phyloP scores from a whole-genome alignment of 2,113 vertebrate genomes.

The Odontesthes bonariensis region DNA sequence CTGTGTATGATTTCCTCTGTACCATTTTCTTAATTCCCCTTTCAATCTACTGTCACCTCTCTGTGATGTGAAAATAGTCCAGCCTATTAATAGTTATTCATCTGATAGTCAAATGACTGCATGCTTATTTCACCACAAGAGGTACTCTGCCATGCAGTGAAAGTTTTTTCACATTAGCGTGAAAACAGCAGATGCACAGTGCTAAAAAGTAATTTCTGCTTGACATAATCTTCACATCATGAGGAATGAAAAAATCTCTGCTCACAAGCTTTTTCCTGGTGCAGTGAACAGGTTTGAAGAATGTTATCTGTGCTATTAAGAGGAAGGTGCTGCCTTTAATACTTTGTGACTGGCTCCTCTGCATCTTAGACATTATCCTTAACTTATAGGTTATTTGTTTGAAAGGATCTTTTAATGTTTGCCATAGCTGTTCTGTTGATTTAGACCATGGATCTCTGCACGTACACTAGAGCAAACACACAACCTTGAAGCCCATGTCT shows the following conservation, averaged over 20 bases:
- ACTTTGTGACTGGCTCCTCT: background rate
- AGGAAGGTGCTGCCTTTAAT: background rate
- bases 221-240: background rate
- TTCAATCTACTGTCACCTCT: background rate
- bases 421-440: too few relatives aligned
- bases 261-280: background rate
- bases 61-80: background rate
- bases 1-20: background rate
- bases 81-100: slow-evolving; percentile 12
- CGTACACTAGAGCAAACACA: too few relatives aligned
- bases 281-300: background rate
- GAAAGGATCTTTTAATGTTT: background rate
- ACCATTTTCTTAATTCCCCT: background rate
- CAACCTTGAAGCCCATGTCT: too few relatives aligned
- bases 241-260: background rate
- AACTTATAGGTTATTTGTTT: background rate
- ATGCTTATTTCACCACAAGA: background rate
- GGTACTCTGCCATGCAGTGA: background rate
- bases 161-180: background rate
- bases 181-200: background rate
- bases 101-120: background rate
- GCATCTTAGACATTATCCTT: background rate
- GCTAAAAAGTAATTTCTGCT: background rate
- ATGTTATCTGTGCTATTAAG: background rate
- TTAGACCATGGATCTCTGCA: too few relatives aligned